Base-by-base conservation (phyloP, 2,888 invertebrate genomes). In the Acronicta aceris region DNA sequence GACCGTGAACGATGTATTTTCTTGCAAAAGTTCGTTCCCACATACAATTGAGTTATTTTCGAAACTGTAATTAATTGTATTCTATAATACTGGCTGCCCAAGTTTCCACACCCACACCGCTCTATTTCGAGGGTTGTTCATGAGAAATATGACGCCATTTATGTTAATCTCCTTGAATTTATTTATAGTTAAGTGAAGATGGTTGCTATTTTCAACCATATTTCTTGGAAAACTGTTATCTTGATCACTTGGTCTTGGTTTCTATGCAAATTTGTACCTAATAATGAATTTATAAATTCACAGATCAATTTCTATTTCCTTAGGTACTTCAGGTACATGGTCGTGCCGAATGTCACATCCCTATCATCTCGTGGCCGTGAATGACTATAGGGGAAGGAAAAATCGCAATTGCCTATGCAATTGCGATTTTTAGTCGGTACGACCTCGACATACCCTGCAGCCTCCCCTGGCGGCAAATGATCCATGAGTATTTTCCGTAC, bases 121-220 rank as follows among this genome's bases (percentile, higher is more conserved):
- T n/a, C 38, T 38, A 6, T n/a, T 38, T n/a, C n/a, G 38, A 6
- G n/a, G 38, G 38, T 38, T n/a, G 38, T n/a, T 38, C 33, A 33
- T n/a, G n/a, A 38, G 12, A 38, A 38, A 38, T n/a, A 38, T n/a
- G 38, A 38, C n/a, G 38, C n/a, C 38, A 38, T n/a, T 38, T 38
- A 38, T 38, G n/a, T 5, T 38, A 38, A 38, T 5, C 36, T 36
- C 3, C 36, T 13, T 36, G 1, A 3, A 13, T 13, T 13, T 36
- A 36, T 36, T 36, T 36, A 13, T 36, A 36, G 13, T 5, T 36
- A 7, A 36, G 36, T 36, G 36, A 36, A 4, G 12, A 36, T 36
- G 13, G 36, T 13, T 36, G 3, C 36, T 13, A 21, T 36, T 36
- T 13, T 36, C 36, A 0, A 13, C n/a, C 38, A 6, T 6, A 38